Base-by-base conservation (phyloP, 2,888 invertebrate species). In the Syritta pipiens region DNA sequence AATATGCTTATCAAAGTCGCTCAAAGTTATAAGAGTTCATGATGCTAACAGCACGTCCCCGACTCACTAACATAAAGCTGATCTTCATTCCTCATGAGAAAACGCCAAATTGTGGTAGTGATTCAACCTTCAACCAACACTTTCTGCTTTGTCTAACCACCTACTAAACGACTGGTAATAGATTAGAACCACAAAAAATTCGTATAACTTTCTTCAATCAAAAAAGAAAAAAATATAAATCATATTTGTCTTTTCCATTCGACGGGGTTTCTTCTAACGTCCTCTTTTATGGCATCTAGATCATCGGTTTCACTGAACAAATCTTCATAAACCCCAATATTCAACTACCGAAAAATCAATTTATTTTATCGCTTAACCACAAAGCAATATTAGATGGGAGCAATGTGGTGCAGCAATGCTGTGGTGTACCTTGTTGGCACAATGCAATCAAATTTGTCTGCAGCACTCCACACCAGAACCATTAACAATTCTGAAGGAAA, bases 261-360 rank as follows among this genome's bases (percentile, higher is more conserved):
- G 20, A 7, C 7, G 40, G n/a, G 26, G 10, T 12, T n/a, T 28
- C 12, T 48, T 30, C 53, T 37, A 37, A 46, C 26, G 20, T 20
- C 22, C 14, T 42, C 10, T 22, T 69, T 59, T n/a, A n/a, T 9
- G 32, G 4, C 49, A 79, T 67, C 72, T 74, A 79, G 79, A 74
- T 68, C 79, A 79, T 79, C 74, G 62, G 49, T 57, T 79, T 74
- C 74, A 72, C 48, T 60, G 46, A 6, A 32, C 7, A 22, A 55
- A 60, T 42, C 32, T 62, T 62, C 35, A 46, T 46, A 63, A 79
- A 74, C 79, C 79, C 26, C 60, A 79, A 79, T 79, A 74, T 62
- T 67, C 79, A 79, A 37, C 74, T 42, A 79, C 74, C 79, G 67
- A 74, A 79, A 67, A 79, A 68, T 68, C 57, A 74, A 67, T 74